Evolutionary conservation across 2,797 vertebrate species (phyloP), one percentile per base, ranked within the genome.

Genomic region (Monodelphis domestica): DNA sequence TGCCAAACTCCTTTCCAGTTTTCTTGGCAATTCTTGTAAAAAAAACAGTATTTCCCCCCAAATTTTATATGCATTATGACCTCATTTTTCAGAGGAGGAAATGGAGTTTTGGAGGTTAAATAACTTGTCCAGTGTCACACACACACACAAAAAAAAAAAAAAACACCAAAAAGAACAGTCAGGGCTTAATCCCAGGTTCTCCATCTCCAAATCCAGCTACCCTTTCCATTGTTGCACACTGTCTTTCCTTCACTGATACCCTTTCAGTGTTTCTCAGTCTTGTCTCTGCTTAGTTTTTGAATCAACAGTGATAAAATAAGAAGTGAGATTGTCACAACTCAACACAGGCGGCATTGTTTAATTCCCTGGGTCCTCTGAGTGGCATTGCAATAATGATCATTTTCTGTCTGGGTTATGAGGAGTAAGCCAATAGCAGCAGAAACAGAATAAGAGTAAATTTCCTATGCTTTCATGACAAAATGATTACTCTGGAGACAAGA

Each of bases 371-470:
- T 92, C 45, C 24, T 26, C 30, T 56, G 78, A 38, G 53, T 3
- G 38, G 57, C 28, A 78, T 21, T 4, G 26, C 52, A 50, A 90
- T 51, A 90, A 54, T 1, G 12, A 91, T 78, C 90, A 2, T 54
- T 93, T 95, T 95, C 87, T 90, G 24, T 70, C 93, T 91, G 89
- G 50, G 59, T 57, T 89, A 93, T 84, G 33, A 89, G 7, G 10
- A 91, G n/a, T 26, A 91, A 89, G 51, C 89, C 94, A 93, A 55
- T 29, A 90, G 59, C 12, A 54, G 54, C 51, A 88, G 53, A 26
- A 89, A 51, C 55, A 59, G 6, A 87, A 84, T n/a, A 63, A 87
- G 92, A 54, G 89, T 84, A 51, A 93, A 59, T 89, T 91, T 29
- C 70, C 57, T 63, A 84, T 15, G 59, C 93, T 93, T 94, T 95